phyloP scores from a whole-genome alignment of 2,888 invertebrate species.

The Clistopyga incitator region DNA sequence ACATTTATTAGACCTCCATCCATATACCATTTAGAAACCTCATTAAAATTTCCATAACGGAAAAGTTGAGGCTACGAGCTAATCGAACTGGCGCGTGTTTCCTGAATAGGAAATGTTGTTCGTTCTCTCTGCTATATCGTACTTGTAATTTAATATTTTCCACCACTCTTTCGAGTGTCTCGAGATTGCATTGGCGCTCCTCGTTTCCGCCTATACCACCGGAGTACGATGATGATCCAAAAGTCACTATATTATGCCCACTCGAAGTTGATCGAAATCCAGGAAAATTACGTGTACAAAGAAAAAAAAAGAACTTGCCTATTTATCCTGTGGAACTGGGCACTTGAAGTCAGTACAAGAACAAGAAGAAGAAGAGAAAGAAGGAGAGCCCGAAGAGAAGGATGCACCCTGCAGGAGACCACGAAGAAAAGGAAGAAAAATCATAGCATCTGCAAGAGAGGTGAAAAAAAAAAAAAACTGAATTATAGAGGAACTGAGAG shows the following conservation, averaged over 20 bases:
- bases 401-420: not conserved
- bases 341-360: constrained; percentile 39
- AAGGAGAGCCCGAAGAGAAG: not conserved
- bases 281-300: constrained; percentile 29
- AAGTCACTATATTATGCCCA: constrained; percentile 33
- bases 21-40: constrained; percentile 17
- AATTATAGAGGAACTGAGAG: constrained; percentile 19
- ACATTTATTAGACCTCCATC: constrained; percentile 15
- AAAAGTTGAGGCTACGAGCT: constrained; percentile 47
- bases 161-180: constrained; percentile 31
- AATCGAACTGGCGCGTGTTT: constrained; percentile 53
- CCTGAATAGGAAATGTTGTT: constrained; percentile 27
- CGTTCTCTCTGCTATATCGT: not conserved
- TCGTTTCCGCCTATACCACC: not conserved
- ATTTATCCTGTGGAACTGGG: constrained; percentile 52
- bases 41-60: constrained; percentile 59
- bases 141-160: constrained; percentile 63
- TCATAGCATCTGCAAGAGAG: constrained; percentile 32
- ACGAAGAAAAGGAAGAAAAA: constrained; percentile 25
- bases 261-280: constrained; percentile 61
- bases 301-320: constrained; percentile 14
- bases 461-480: constrained; percentile 47
- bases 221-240: constrained; percentile 12
- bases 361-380: constrained; percentile 29
- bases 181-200: constrained; percentile 49